A percentile compares a stretch with the other conserved stretches of the same genome.
phyloP scores from a whole-genome alignment of 2,888 invertebrate genomes.

The Drosophila anceps region DNA sequence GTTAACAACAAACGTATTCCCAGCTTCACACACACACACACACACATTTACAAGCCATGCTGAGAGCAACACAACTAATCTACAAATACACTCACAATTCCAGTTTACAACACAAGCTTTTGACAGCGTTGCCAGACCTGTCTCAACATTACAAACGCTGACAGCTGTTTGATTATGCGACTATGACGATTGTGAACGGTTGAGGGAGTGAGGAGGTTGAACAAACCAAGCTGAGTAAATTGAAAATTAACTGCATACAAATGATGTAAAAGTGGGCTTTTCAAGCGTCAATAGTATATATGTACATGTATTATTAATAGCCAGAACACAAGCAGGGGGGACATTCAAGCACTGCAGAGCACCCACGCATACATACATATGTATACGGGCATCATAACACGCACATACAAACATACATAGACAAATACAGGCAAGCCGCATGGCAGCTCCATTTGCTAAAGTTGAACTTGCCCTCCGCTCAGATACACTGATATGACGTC shows the following conservation, averaged over 20 bases:
- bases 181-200: neutral
- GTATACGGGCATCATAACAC: constrained; percentile 25
- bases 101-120: constrained; percentile 47
- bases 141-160: constrained; percentile 29
- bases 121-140: constrained; percentile 55
- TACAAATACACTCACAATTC: constrained; percentile 10
- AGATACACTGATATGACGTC: constrained; percentile 16
- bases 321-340: constrained; percentile 41
- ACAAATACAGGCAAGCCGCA: constrained; percentile 17
- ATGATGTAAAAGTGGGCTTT: constrained; percentile 6
- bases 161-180: constrained; percentile 61
- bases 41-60: neutral
- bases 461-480: constrained; percentile 48
- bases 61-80: constrained; percentile 10
- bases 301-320: constrained; percentile 58
- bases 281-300: constrained; percentile 12
- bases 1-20: neutral
- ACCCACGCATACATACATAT: constrained; percentile 36
- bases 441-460: constrained; percentile 16
- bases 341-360: neutral
- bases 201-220: neutral
- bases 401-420: neutral
- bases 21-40: constrained; percentile 7
- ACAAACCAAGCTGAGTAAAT: constrained; percentile 43
- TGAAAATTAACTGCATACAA: constrained; percentile 13